phyloP scores from a whole-genome alignment of 2,113 vertebrate genomes.

The Clarias magur region DNA sequence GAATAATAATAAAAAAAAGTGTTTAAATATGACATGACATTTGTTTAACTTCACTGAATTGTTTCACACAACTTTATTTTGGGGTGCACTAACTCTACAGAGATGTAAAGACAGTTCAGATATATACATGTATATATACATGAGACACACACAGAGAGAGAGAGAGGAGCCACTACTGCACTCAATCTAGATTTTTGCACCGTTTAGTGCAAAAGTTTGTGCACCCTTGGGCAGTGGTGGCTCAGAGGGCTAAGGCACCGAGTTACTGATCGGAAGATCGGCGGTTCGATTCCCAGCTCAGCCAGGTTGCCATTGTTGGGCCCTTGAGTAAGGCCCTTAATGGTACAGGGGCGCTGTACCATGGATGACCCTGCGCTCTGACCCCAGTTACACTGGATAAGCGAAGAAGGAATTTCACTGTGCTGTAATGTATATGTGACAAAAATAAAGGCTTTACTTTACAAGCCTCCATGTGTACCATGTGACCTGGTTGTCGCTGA shows the following conservation, averaged over 20 bases:
- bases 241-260: no score
- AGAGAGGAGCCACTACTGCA: background rate
- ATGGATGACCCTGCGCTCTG: no score
- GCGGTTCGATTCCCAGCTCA: no score
- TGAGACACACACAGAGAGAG: background rate
- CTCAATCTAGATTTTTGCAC: background rate
- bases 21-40: background rate
- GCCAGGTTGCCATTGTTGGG: no score
- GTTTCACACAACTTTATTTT: background rate
- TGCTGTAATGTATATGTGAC: no score
- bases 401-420: no score
- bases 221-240: background rate
- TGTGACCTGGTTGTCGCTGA: background rate
- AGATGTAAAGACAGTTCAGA: background rate
- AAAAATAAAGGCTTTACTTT: no score
- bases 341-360: no score
- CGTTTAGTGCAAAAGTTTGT: background rate
- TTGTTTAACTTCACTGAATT: background rate
- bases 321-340: no score
- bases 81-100: background rate
- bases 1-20: background rate
- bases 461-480: background rate
- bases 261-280: no score
- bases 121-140: no score
- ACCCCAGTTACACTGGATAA: no score